Evolutionary conservation across 2,113 vertebrate species (phyloP), one percentile per base, ranked within the genome.

Genomic region (Astatoreochromis straeleni): DNA sequence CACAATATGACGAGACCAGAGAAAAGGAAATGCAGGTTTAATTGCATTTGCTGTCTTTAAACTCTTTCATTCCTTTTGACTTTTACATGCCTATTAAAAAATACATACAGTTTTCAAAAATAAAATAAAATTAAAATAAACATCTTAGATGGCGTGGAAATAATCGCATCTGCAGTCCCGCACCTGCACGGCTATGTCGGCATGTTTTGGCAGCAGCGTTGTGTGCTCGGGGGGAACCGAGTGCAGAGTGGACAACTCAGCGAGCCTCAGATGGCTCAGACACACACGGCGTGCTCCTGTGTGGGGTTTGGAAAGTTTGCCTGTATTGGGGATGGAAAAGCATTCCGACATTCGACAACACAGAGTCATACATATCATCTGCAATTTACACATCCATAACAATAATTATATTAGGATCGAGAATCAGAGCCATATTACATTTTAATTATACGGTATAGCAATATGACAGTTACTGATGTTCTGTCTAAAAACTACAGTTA

Each of bases 401-500:
- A 92, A 91, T 85, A 92, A 92, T 89, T 83, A 94, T 88, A 95
- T 92, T 88, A 89, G 89, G 81, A 91, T 91, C 78, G 92, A 93
- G 88, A 94, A 91, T 92, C 92, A 94, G 89, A 92, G 88, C 88
- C 93, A 92, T 94, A 94, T 33, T 78, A 78, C 73, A 78, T 51
- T 13, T 78, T 78, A 78, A 94, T 95, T 93, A 95, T 94, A 94
- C 14, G 8, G 83, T 91, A 92, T 85, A 92, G 88, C 85, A 92
- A 94, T 94, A 94, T 92, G 91, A 94, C 91, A 82, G 73, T 94
- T 82, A 93, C 0, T 17, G 87, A 91, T 92, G 90, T 51, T 78
- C 35, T 45, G 92, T 94, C 96, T 93, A 83, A 95, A 95, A 94
- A 92, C 94, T 94, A 91, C 90, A 70, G 83, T 85, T 90, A 88